A percentile compares a stretch with the other conserved stretches of the same genome.
These are phyloP conservation scores for Phrynosoma blainvillii DNA, from an alignment of 2,113 vertebrate genomes.

Conservation along the genomic window DNA sequence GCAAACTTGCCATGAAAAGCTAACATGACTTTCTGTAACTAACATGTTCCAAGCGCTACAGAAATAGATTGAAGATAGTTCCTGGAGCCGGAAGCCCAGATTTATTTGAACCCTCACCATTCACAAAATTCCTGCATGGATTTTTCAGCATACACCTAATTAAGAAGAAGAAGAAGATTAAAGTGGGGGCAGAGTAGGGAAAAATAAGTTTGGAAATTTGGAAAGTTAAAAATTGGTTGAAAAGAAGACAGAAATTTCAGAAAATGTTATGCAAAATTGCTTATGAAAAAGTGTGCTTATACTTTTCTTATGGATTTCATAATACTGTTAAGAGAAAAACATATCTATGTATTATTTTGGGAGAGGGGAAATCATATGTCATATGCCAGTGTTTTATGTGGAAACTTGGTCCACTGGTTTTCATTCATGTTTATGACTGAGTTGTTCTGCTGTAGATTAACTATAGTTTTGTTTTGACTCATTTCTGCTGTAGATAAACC, in stretches of 20 bases:
- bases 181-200: constrained; percentile 31
- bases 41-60: constrained; percentile 47
- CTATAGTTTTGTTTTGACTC: neutral
- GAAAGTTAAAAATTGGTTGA: neutral
- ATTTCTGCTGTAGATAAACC: neutral
- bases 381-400: neutral
- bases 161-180: constrained; percentile 24
- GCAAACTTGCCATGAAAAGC: constrained; percentile 54
- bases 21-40: neutral
- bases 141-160: constrained; percentile 50
- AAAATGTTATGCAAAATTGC: neutral
- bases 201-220: constrained; percentile 25
- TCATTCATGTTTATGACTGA: neutral
- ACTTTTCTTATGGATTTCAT: neutral
- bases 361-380: neutral
- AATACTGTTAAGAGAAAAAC: neutral
- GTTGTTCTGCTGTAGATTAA: neutral
- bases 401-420: neutral
- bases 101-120: constrained; percentile 55
- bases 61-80: constrained; percentile 4
- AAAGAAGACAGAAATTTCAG: neutral
- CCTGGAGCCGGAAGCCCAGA: constrained; percentile 34
- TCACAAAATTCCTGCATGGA: constrained; percentile 48
- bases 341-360: neutral
- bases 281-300: neutral